Percentiles rank a stretch among this genome's conserved stretches.
These are phyloP conservation scores for Drosophila differens DNA, from an alignment of 2,888 invertebrate genomes.

Conservation along the genomic window DNA sequence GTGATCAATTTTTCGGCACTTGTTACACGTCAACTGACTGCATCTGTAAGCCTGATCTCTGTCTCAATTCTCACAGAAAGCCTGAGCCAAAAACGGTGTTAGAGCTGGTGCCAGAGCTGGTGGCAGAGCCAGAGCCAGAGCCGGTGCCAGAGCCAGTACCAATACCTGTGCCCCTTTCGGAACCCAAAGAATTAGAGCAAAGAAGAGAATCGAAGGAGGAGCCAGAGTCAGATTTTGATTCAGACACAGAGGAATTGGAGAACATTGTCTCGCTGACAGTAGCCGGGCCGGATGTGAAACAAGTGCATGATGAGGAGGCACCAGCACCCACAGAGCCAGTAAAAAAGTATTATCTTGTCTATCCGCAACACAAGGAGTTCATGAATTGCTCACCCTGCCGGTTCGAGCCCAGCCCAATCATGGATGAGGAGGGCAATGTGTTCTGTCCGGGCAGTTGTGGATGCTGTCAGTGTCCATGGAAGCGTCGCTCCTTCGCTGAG, in stretches of 20 bases:
- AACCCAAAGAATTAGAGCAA: neutral
- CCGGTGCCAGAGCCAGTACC: neutral
- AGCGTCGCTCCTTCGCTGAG: constrained; percentile 43
- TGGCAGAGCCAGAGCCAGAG: neutral
- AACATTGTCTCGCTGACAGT: neutral
- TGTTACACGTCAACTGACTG: neutral
- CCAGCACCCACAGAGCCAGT: neutral
- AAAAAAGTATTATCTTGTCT: constrained; percentile 60
- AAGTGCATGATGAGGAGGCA: neutral
- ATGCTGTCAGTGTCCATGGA: constrained; percentile 82
- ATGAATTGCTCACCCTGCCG: constrained; percentile 75
- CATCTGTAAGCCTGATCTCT: neutral
- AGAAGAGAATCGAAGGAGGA: neutral
- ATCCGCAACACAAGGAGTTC: constrained; percentile 80
- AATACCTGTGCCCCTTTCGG: neutral
- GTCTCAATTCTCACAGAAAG: neutral
- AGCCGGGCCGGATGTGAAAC: neutral
- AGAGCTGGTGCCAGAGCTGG: neutral
- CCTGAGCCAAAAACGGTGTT: neutral
- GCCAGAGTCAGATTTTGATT: neutral
- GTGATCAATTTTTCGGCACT: neutral
- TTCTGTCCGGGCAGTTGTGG: constrained; percentile 82
- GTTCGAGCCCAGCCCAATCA: constrained; percentile 77
- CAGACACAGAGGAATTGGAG: neutral
- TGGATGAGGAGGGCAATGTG: constrained; percentile 70